Evolutionary conservation across 2,113 vertebrate species (phyloP).

Genomic region (Chaetodon auriga): DNA sequence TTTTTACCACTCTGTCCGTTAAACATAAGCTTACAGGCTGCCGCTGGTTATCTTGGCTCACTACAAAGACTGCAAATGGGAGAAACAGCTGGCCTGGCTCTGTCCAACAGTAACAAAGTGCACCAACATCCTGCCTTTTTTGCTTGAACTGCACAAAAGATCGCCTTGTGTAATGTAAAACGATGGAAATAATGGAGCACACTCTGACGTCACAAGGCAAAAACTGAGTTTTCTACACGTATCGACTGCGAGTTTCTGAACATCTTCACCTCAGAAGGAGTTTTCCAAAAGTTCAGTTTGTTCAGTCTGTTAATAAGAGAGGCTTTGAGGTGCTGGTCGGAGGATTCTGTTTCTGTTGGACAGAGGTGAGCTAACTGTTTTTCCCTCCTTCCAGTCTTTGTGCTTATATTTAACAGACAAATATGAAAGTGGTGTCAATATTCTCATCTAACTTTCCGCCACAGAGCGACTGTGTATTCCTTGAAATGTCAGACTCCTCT

Average conservation of each 20-base stretch:
- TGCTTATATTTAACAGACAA: background rate
- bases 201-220: too few relatives aligned
- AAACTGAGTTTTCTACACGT: too few relatives aligned
- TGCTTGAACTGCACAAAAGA: too few relatives aligned
- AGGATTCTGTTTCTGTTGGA: too few relatives aligned
- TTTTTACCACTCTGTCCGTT: background rate
- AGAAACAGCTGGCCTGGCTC: background rate
- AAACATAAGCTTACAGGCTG: background rate
- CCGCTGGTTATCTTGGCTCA: background rate
- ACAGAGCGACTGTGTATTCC: background rate
- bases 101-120: background rate
- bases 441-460: background rate
- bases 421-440: background rate
- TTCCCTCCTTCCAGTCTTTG: background rate
- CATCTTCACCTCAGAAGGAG: too few relatives aligned
- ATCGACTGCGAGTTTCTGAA: too few relatives aligned
- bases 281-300: too few relatives aligned
- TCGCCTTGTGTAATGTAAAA: too few relatives aligned
- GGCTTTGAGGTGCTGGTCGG: background rate
- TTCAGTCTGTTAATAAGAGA: background rate
- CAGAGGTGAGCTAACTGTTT: background rate
- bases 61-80: background rate
- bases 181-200: too few relatives aligned
- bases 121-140: too few relatives aligned
- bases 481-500: slow-evolving; percentile 9